Conservation (phyloP, 2,888 invertebrate species). For the Psylliodes chrysocephalus region DNA sequence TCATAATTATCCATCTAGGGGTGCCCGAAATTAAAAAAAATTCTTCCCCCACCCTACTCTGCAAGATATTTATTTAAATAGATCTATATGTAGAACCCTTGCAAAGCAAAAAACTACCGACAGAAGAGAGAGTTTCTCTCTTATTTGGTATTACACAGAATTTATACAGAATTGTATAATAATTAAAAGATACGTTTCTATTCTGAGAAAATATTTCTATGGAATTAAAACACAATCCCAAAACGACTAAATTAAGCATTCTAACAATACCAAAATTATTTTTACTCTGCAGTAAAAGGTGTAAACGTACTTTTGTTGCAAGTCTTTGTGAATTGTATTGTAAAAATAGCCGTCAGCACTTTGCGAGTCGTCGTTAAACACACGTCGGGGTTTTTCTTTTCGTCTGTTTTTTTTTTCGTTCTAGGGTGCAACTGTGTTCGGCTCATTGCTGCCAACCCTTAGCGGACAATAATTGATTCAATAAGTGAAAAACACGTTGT, state of each 20-base stretch:
- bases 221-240: neutral
- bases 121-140: too few relatives aligned
- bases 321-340: slow-evolving; percentile 35
- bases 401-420: slow-evolving; percentile 45
- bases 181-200: too few relatives aligned
- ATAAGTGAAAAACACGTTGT: slow-evolving; percentile 64
- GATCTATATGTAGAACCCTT: too few relatives aligned
- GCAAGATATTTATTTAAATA: too few relatives aligned
- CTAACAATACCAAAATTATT: slow-evolving; percentile 19
- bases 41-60: too few relatives aligned
- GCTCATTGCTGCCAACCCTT: slow-evolving; percentile 62
- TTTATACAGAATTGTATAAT: too few relatives aligned
- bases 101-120: too few relatives aligned
- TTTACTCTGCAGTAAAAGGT: slow-evolving; percentile 10
- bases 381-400: slow-evolving; percentile 52
- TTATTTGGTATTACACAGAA: too few relatives aligned
- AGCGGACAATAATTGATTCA: slow-evolving; percentile 64
- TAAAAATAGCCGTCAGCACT: slow-evolving; percentile 58
- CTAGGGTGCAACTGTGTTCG: slow-evolving; percentile 47
- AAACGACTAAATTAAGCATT: slow-evolving; percentile 13
- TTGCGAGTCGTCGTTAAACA: slow-evolving; percentile 51
- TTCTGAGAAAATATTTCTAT: neutral
- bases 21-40: too few relatives aligned
- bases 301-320: slow-evolving; percentile 27
- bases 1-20: too few relatives aligned